phyloP scores from a whole-genome alignment of 1,140 invertebrate species.

The Cyclargus thomasi region DNA sequence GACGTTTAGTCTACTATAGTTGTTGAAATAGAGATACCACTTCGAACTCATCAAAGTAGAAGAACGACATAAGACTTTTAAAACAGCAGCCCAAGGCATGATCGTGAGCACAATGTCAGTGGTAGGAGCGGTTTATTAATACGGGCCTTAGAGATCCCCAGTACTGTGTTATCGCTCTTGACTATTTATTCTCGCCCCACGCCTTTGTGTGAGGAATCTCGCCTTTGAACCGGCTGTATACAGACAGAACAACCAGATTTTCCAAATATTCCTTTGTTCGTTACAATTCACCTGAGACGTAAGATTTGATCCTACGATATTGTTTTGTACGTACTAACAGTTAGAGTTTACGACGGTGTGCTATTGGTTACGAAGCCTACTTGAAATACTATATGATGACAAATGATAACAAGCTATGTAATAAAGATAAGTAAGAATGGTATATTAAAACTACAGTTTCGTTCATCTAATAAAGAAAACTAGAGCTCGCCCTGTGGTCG shows the following conservation, averaged over 20 bases:
- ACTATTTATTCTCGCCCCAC: conserved; percentile 24
- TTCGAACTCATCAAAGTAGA: no score
- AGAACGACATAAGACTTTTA: no score
- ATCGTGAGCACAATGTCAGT: background rate
- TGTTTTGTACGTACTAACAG: background rate
- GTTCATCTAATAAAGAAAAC: no score
- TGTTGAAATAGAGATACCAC: no score
- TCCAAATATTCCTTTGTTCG: conserved; percentile 34
- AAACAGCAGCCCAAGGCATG: no score
- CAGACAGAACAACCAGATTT: conserved; percentile 33
- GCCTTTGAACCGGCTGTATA: conserved; percentile 35
- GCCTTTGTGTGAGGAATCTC: conserved; percentile 27
- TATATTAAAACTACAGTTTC: no score
- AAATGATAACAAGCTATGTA: no score
- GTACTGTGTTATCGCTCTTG: conserved; percentile 24
- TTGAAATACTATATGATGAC: no score
- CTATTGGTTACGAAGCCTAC: background rate
- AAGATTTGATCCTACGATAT: conserved; percentile 16
- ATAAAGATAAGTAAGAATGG: no score
- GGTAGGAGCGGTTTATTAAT: conserved; percentile 6
- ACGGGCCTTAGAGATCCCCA: conserved; percentile 15
- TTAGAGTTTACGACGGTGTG: background rate
- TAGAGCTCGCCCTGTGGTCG: no score
- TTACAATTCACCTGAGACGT: conserved; percentile 17
- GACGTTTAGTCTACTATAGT: no score